Evolutionary conservation across 1,140 invertebrate genomes (phyloP).

Genomic region (Drosophila orena): DNA sequence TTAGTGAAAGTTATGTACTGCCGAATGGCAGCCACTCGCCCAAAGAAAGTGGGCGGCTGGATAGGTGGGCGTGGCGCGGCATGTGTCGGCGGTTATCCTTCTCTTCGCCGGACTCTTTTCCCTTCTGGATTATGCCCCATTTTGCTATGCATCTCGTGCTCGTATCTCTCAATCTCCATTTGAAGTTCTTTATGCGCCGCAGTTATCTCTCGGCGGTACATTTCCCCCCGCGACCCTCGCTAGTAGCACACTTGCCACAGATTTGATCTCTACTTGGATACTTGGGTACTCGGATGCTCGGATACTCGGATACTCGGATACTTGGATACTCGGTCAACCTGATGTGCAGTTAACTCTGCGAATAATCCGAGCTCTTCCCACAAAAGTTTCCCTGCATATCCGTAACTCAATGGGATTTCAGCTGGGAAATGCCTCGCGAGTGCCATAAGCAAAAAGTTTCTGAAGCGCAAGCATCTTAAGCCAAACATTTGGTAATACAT

Average conservation of each 20-base stretch:
- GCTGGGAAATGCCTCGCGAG: slow-evolving; percentile 1
- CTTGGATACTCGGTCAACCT: slow-evolving; percentile 23
- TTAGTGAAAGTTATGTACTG: slow-evolving; percentile 63
- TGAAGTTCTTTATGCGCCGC: slow-evolving; percentile 49
- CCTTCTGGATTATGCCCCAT: slow-evolving; percentile 26
- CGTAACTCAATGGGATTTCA: neutral
- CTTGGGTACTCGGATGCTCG: too few species aligned
- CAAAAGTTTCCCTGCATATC: slow-evolving; percentile 10
- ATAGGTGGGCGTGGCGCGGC: too few species aligned
- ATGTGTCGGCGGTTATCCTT: neutral
- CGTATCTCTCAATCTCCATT: slow-evolving; percentile 60
- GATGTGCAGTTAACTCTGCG: slow-evolving; percentile 26
- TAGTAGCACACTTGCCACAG: slow-evolving; percentile 32
- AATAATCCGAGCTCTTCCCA: slow-evolving; percentile 12
- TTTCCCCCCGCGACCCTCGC: neutral
- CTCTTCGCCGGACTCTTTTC: neutral
- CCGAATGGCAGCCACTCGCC: slow-evolving; percentile 36
- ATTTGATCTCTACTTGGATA: slow-evolving; percentile 23
- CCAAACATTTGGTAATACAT: neutral
- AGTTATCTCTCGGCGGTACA: slow-evolving; percentile 15
- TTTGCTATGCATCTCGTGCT: slow-evolving; percentile 21
- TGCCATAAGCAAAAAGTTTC: neutral
- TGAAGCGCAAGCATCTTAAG: neutral
- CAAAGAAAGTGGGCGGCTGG: neutral
- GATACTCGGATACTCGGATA: too few species aligned